Percentiles rank a stretch among this genome's conserved stretches.
Evolutionary conservation across 2,113 vertebrate species (phyloP).

Genomic region (Harpagus bidentatus): DNA sequence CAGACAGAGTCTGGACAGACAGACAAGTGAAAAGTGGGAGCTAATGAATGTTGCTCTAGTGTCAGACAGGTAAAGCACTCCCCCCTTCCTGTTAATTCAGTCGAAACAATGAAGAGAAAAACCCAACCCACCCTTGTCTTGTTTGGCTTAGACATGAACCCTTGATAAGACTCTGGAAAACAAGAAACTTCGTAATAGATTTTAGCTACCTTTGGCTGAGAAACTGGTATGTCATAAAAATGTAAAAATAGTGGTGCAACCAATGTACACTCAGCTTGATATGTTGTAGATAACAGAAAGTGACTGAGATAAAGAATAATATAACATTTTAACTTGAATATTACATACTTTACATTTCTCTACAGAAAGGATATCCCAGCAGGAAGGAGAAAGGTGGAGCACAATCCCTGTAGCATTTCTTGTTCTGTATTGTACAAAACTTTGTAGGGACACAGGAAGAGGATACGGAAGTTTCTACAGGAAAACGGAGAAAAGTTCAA

Average conservation of each 20-base stretch:
- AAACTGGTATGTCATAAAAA: constrained; percentile 48
- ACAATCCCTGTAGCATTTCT: constrained; percentile 70
- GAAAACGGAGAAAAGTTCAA: constrained; percentile 82
- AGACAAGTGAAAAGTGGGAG: constrained; percentile 67
- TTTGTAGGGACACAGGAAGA: constrained; percentile 81
- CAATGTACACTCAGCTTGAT: constrained; percentile 17
- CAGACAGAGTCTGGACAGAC: constrained; percentile 45
- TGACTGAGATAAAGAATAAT: constrained; percentile 67
- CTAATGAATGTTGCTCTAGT: constrained; percentile 54
- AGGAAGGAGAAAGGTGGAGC: constrained; percentile 87
- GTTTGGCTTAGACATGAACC: constrained; percentile 76
- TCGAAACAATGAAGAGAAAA: constrained; percentile 75
- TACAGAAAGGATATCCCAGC: constrained; percentile 86
- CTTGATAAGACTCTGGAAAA: constrained; percentile 76
- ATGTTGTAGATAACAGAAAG: constrained; percentile 47
- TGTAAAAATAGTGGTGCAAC: neutral
- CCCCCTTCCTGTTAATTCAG: constrained; percentile 75
- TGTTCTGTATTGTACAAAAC: constrained; percentile 77
- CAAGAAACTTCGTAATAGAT: constrained; percentile 48
- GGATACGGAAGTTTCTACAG: constrained; percentile 82
- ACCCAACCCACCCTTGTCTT: constrained; percentile 70
- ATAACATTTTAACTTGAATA: constrained; percentile 71
- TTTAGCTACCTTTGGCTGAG: constrained; percentile 65
- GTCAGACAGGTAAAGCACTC: constrained; percentile 77
- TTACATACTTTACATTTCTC: constrained; percentile 72